Percentiles rank a stretch among this genome's conserved stretches.
These are phyloP conservation scores for Nemurella pictetii DNA, from an alignment of 2,888 invertebrate genomes.

Conservation along the genomic window DNA sequence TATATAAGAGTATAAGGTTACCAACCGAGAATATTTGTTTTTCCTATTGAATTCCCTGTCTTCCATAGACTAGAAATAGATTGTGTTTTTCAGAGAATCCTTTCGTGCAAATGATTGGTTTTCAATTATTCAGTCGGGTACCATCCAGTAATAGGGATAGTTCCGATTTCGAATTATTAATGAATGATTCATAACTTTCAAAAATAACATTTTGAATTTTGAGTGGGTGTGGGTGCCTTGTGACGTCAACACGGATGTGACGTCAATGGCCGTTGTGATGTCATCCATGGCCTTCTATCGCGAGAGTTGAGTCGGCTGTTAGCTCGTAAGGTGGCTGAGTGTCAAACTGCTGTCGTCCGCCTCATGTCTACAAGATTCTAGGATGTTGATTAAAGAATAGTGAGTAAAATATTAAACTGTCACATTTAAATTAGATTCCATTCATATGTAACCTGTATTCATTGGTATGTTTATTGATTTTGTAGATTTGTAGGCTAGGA, in stretches of 20 bases:
- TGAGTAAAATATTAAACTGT: slow-evolving; percentile 55
- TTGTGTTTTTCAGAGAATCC: neutral
- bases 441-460: neutral
- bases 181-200: neutral
- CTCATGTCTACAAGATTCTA: slow-evolving; percentile 50
- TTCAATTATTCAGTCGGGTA: neutral
- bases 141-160: neutral
- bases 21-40: neutral
- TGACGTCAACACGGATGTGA: slow-evolving; percentile 23
- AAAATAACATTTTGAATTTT: neutral
- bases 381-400: slow-evolving; percentile 74
- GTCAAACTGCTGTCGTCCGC: slow-evolving; percentile 38
- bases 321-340: slow-evolving; percentile 21
- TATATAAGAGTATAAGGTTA: neutral
- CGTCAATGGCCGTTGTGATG: slow-evolving; percentile 15
- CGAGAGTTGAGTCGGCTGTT: slow-evolving; percentile 19
- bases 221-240: neutral
- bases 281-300: slow-evolving; percentile 32
- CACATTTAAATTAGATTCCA: neutral
- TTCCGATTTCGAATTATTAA: neutral
- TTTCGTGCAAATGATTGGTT: neutral
- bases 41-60: neutral
- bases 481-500: neutral
- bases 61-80: neutral
- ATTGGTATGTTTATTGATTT: neutral